These are phyloP conservation scores for Xiphias gladius DNA, from an alignment of 2,113 vertebrate species.

Conservation along the genomic window DNA sequence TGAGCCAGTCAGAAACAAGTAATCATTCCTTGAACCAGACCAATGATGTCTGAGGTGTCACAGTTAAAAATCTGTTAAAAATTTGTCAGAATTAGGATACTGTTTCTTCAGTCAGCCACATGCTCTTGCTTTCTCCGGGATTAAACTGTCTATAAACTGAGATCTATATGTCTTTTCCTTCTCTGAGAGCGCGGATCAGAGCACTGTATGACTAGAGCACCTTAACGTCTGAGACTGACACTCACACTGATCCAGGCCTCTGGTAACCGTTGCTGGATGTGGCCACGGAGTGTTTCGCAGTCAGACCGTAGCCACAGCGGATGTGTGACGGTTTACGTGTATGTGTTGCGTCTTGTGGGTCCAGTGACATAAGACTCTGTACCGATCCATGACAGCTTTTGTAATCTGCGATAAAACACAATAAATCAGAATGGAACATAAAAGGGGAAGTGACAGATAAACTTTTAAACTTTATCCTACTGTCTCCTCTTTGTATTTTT, in stretches of 20 bases:
- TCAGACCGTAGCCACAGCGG: constrained; percentile 85
- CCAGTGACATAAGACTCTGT: constrained; percentile 92
- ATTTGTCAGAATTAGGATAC: not conserved
- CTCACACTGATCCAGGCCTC: constrained; percentile 95
- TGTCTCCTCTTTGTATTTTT: not conserved
- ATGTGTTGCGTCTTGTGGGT: constrained; percentile 76
- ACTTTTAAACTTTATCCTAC: not conserved
- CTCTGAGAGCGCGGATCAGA: not conserved
- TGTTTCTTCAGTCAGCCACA: not conserved
- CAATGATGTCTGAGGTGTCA: not conserved
- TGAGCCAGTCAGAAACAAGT: not conserved
- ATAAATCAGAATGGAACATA: not conserved
- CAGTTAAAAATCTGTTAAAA: not conserved
- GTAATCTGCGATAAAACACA: constrained; percentile 85
- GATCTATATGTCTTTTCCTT: not conserved
- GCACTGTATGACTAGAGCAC: not conserved
- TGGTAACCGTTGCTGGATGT: constrained; percentile 94
- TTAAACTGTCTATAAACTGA: not conserved
- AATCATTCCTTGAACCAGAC: not conserved
- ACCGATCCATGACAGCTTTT: constrained; percentile 93
- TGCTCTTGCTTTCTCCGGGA: not conserved
- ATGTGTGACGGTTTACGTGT: constrained; percentile 75
- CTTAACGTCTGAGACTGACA: constrained; percentile 1
- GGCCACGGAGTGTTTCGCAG: constrained; percentile 85
- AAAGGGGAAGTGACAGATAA: not conserved